Base-by-base conservation (phyloP, 2,888 invertebrate species). In the Emmelina monodactyla region DNA sequence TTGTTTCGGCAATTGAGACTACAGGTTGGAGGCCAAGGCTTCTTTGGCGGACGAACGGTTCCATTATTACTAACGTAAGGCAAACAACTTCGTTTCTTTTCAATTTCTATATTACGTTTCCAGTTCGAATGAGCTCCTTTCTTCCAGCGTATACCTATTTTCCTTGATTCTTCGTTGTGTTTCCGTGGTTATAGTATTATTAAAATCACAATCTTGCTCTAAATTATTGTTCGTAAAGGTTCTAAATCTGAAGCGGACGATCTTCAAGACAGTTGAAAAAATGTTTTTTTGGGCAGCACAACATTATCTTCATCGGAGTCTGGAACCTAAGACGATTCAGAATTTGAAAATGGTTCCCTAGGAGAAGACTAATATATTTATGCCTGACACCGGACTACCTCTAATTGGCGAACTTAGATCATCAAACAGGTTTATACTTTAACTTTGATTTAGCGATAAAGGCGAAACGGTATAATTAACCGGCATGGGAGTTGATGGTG, bases 321-420 rank as follows among this genome's bases (percentile, higher is more conserved):
- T 22, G 37, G 37, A 33, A 33, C 33, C 37, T 33, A 37, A 22
- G 37, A 37, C 3, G 33, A 34, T 33, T 25, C 28, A 37, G 37
- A 37, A 37, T 37, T 25, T 33, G 33, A 37, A 37, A 37, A 37
- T 22, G 28, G 37, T 37, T 37, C 37, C 33, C 33, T 33, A 37
- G 30, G 33, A 22, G 34, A 31, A 30, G 28, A 29, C 16, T 25
- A 25, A 7, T 7, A 10, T 3, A 7, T 25, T 11, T 3, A 25
- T 25, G 9, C 25, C 25, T 3, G 25, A 25, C 9, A 25, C 11
- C n/a, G 25, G 25, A 25, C 25, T 25, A 7, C 31, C 36, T 32
- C 36, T 16, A 25, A 36, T 32, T 25, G 32, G 32, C 3, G 25
- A 25, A 10, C 25, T 25, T 3, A 25, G 3, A 25, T 25, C 25